A percentile compares a stretch with the other conserved stretches of the same genome.
Evolutionary conservation across 2,113 vertebrate genomes (phyloP).

Genomic region (Esox niger): DNA sequence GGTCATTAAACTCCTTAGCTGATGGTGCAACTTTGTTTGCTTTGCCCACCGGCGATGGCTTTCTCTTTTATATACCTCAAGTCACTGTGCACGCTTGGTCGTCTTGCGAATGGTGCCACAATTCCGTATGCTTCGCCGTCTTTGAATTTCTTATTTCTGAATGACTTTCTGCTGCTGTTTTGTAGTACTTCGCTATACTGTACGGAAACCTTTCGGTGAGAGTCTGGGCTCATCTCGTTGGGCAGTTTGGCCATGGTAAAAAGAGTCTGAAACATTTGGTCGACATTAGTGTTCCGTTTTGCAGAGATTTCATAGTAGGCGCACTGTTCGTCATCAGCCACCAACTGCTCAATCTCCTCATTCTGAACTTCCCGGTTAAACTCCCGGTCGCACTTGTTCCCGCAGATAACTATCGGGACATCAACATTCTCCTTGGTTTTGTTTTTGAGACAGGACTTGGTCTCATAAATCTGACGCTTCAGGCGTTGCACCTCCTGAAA

Average conservation of each 20-base stretch:
- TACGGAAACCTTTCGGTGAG: conserved; percentile 90
- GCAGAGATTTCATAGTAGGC: conserved; percentile 96
- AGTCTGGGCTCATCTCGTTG: conserved; percentile 93
- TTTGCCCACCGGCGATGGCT: conserved; percentile 77
- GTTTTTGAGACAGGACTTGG: conserved; percentile 92
- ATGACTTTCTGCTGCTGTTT: conserved; percentile 71
- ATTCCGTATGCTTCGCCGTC: conserved; percentile 89
- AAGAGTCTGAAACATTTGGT: conserved; percentile 94
- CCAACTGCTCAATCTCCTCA: conserved; percentile 85
- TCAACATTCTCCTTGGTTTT: conserved; percentile 92
- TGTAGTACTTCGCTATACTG: conserved; percentile 88
- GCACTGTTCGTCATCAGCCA: conserved; percentile 81
- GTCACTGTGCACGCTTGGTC: conserved; percentile 97
- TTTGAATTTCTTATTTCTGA: conserved; percentile 82
- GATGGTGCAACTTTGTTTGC: conserved; percentile 89
- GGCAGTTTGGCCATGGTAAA: conserved; percentile 94
- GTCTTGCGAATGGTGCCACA: conserved; percentile 88
- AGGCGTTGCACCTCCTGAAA: conserved; percentile 94
- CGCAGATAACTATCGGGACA: conserved; percentile 93
- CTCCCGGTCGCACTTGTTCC: conserved; percentile 93
- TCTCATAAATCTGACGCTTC: conserved; percentile 93
- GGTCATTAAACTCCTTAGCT: conserved; percentile 73
- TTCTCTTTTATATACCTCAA: conserved; percentile 96
- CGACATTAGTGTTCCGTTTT: conserved; percentile 92
- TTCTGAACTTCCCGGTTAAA: conserved; percentile 84